These are phyloP conservation scores for Pseudomyrmex dendroicus DNA, from an alignment of 1,140 invertebrate genomes.

Conservation along the genomic window DNA sequence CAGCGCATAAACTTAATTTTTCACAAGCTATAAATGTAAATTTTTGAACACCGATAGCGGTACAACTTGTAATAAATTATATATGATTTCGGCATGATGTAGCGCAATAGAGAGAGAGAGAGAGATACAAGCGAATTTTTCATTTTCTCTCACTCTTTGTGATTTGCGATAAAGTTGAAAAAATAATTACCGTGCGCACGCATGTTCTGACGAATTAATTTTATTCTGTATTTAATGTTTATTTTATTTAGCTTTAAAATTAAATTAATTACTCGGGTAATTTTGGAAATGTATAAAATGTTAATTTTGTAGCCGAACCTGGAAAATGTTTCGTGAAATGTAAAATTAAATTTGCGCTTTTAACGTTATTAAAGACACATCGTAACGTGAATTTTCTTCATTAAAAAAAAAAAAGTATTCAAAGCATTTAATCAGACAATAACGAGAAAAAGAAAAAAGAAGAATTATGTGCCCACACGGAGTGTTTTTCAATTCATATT, in stretches of 20 bases:
- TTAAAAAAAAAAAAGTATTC: too few relatives aligned
- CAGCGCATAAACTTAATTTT: not conserved
- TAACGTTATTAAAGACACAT: not conserved
- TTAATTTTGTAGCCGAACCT: not conserved
- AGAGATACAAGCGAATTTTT: not conserved
- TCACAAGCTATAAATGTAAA: constrained; percentile 26
- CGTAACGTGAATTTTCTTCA: too few relatives aligned
- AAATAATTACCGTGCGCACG: too few relatives aligned
- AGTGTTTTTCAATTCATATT: not conserved
- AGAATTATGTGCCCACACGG: not conserved
- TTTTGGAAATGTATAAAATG: not conserved
- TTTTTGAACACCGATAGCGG: constrained; percentile 8
- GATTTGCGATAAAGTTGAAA: not conserved
- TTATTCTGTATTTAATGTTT: too few relatives aligned
- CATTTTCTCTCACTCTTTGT: not conserved
- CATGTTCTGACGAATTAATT: too few relatives aligned
- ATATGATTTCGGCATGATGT: not conserved
- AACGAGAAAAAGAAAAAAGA: not conserved
- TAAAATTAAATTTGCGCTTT: not conserved
- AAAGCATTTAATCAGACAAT: constrained; percentile 24
- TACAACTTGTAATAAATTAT: constrained; percentile 12
- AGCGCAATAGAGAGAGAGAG: not conserved
- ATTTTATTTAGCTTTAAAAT: too few relatives aligned
- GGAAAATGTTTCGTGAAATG: not conserved
- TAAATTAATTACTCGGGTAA: not conserved